These are phyloP conservation scores for Slavum lentiscoides DNA, from an alignment of 2,888 invertebrate genomes.

Conservation along the genomic window DNA sequence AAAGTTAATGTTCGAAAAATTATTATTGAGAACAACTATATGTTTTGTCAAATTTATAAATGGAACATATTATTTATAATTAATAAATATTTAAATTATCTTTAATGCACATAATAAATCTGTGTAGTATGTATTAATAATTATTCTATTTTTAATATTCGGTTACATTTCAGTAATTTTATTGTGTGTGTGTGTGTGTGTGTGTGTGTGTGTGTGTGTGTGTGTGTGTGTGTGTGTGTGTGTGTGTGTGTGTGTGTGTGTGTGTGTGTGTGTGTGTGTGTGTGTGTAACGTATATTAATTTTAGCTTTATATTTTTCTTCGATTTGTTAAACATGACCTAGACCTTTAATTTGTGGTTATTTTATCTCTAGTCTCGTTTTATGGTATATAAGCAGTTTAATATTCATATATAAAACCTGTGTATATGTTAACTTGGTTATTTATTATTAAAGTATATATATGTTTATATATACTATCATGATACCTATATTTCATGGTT, in stretches of 20 bases:
- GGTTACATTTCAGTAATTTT: neutral
- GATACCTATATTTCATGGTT: too few relatives aligned
- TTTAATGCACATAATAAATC: neutral
- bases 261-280: too few relatives aligned
- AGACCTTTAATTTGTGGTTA: conserved; percentile 39
- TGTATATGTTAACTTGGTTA: neutral
- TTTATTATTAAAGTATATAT: too few relatives aligned
- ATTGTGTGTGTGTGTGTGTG: neutral
- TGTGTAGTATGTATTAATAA: conserved; percentile 1
- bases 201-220: too few relatives aligned
- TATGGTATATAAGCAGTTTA: neutral
- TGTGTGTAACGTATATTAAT: conserved; percentile 34
- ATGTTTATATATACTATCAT: too few relatives aligned
- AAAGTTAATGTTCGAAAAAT: too few relatives aligned
- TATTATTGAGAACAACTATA: too few relatives aligned
- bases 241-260: too few relatives aligned
- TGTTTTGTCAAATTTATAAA: too few relatives aligned
- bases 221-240: too few relatives aligned
- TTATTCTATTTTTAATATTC: conserved; percentile 22
- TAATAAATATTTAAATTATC: neutral
- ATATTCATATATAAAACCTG: neutral
- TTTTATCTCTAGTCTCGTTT: conserved; percentile 34
- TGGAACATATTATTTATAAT: too few relatives aligned
- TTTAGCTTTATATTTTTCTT: conserved; percentile 17
- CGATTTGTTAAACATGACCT: conserved; percentile 28